These are phyloP conservation scores for Andricus curvator DNA, from an alignment of 2,888 invertebrate genomes.

Conservation along the genomic window DNA sequence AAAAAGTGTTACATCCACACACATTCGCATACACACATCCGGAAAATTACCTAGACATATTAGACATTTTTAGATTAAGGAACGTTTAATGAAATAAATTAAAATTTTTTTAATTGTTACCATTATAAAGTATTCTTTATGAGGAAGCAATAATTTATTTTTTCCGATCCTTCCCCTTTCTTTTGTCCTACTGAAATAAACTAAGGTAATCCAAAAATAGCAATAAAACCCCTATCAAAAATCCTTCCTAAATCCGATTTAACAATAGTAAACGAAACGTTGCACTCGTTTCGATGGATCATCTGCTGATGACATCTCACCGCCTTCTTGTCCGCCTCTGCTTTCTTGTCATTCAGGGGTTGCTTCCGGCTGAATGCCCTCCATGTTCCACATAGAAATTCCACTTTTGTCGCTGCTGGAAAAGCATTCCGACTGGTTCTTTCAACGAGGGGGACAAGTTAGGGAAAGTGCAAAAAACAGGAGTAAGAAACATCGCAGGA, in stretches of 20 bases:
- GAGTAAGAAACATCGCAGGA: neutral
- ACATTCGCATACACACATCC: no score
- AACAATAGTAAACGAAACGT: neutral
- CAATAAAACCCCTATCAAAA: neutral
- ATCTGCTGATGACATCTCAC: slow-evolving; percentile 67
- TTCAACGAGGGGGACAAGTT: neutral
- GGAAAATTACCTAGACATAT: no score
- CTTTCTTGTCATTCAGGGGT: slow-evolving; percentile 42
- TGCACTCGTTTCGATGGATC: slow-evolving; percentile 65
- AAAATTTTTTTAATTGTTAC: no score
- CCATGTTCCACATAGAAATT: slow-evolving; percentile 60
- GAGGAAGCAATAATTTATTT: no score
- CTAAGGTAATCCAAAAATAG: neutral
- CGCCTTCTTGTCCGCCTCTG: slow-evolving; percentile 20
- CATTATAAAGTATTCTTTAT: no score
- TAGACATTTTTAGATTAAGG: no score
- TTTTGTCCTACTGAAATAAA: neutral
- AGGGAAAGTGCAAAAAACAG: neutral
- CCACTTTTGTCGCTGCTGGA: slow-evolving; percentile 67
- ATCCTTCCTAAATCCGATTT: neutral
- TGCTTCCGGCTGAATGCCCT: slow-evolving; percentile 61
- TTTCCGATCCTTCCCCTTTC: neutral
- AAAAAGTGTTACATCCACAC: no score
- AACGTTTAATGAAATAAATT: no score
- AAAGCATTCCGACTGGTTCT: slow-evolving; percentile 46